These are phyloP conservation scores for Lepidotrigona ventralis DNA, from an alignment of 1,140 invertebrate species.

Conservation along the genomic window DNA sequence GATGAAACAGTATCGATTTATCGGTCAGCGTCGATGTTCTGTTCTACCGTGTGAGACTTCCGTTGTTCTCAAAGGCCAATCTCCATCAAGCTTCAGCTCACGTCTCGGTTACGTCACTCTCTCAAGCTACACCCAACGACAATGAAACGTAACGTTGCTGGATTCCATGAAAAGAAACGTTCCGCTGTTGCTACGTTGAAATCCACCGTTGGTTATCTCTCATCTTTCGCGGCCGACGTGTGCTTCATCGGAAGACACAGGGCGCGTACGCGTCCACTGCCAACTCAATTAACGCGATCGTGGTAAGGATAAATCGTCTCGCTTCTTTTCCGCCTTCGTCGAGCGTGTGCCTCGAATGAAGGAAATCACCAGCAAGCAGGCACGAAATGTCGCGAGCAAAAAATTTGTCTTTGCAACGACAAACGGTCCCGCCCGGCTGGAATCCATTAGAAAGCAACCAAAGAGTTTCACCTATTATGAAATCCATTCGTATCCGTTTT, in stretches of 20 bases:
- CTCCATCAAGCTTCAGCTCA: background rate
- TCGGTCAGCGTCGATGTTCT: conserved; percentile 7
- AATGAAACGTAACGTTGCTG: conserved; percentile 7
- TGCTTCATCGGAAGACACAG: conserved; percentile 19
- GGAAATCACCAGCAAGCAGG: background rate
- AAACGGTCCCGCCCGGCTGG: background rate
- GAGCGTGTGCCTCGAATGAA: background rate
- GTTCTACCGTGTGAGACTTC: conserved; percentile 3
- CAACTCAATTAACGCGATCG: conserved; percentile 63
- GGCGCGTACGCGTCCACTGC: conserved; percentile 33
- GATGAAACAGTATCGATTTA: background rate
- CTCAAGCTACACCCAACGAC: background rate
- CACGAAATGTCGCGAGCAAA: background rate
- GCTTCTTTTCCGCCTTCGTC: background rate
- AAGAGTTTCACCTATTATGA: background rate
- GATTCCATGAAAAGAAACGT: conserved; percentile 21
- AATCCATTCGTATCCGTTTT: background rate
- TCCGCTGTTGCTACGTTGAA: conserved; percentile 23
- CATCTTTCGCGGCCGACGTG: background rate
- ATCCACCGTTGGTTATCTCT: conserved; percentile 27
- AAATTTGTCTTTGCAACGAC: background rate
- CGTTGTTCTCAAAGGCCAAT: background rate
- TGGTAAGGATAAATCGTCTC: conserved; percentile 30
- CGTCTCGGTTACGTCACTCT: conserved; percentile 16
- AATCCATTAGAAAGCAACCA: background rate